Conservation (phyloP, 2,888 invertebrate species). For the Microplitis manilae region DNA sequence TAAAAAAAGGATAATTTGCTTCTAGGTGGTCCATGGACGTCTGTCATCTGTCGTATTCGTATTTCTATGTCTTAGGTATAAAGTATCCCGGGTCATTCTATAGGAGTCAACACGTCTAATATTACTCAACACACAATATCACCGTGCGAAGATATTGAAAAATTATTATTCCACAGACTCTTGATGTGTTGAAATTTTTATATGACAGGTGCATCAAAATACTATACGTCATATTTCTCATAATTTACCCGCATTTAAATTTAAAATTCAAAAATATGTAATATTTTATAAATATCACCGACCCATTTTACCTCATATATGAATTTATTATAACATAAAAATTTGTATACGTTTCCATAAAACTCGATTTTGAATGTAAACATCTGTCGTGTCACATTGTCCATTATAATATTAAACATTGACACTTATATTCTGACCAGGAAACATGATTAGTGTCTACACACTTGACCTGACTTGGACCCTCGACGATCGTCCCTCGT, state of each 20-base stretch:
- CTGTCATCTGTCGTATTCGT: constrained; percentile 1
- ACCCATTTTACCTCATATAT: too few species aligned
- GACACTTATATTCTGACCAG: constrained; percentile 44
- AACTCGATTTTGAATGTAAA: background rate
- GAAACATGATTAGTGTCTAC: constrained; percentile 65
- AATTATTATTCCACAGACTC: too few species aligned
- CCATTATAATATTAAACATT: constrained; percentile 31
- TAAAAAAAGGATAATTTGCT: background rate
- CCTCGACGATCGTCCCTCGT: constrained; percentile 32
- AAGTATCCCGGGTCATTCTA: constrained; percentile 12
- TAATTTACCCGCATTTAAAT: too few species aligned
- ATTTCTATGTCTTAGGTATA: background rate
- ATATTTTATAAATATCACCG: too few species aligned
- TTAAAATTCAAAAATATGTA: too few species aligned
- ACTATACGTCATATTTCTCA: too few species aligned
- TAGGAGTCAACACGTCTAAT: background rate
- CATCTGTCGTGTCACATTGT: constrained; percentile 35
- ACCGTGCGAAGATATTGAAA: too few species aligned
- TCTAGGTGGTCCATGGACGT: constrained; percentile 13
- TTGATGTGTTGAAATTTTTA: too few species aligned
- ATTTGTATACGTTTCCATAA: background rate
- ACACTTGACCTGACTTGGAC: constrained; percentile 67
- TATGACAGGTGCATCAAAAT: too few species aligned
- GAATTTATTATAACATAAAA: background rate
- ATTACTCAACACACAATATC: too few species aligned